Percentiles rank a stretch among this genome's conserved stretches.
Evolutionary conservation across 2,113 vertebrate species (phyloP).

Genomic region (Pangasianodon hypophthalmus): DNA sequence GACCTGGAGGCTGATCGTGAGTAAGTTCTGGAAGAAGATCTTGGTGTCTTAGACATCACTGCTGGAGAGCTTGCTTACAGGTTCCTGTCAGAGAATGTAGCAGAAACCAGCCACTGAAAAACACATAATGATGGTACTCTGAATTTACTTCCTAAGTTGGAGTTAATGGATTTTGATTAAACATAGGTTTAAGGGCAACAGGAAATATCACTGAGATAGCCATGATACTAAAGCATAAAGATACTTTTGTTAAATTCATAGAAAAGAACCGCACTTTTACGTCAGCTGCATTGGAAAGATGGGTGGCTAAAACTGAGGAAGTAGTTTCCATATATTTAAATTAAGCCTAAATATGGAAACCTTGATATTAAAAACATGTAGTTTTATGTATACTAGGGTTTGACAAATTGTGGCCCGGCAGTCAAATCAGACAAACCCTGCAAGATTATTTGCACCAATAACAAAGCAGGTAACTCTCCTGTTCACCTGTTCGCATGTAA

Average conservation of each 20-base stretch:
- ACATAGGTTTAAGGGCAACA: not conserved
- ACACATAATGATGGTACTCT: not conserved
- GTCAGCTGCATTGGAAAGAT: not conserved
- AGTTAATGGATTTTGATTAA: not conserved
- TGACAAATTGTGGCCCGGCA: not conserved
- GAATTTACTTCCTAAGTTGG: not conserved
- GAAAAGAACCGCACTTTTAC: not conserved
- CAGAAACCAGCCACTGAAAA: not conserved
- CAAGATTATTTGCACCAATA: not conserved
- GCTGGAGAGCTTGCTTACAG: slow-evolving; percentile 61
- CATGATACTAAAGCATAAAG: not conserved
- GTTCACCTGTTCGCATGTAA: not conserved
- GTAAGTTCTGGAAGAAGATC: slow-evolving; percentile 89
- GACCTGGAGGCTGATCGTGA: slow-evolving; percentile 86
- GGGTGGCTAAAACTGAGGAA: not conserved
- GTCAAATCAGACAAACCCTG: not conserved
- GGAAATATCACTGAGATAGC: not conserved
- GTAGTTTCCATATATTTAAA: not conserved
- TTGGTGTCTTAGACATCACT: slow-evolving; percentile 91
- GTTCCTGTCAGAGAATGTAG: slow-evolving; percentile 59
- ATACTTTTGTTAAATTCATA: not conserved
- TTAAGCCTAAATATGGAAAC: not conserved
- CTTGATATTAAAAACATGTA: not conserved
- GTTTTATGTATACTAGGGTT: not conserved
- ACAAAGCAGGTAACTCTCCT: not conserved